phyloP scores from a whole-genome alignment of 2,888 invertebrate species.

The Heteromyza rotundicornis region DNA sequence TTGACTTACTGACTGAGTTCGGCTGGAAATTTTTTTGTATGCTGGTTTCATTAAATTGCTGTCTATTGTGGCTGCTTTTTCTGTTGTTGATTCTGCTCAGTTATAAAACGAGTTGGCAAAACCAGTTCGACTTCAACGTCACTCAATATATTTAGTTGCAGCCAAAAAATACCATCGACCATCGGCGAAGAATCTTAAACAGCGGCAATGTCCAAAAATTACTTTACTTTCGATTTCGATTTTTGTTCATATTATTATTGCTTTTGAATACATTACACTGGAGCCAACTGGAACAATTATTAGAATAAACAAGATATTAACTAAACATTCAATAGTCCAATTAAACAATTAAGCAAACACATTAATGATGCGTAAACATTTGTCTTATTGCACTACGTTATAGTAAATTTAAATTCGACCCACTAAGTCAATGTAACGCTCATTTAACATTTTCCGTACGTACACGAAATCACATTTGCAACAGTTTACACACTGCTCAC shows the following conservation, averaged over 20 bases:
- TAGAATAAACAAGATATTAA: too few relatives aligned
- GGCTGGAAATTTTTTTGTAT: background rate
- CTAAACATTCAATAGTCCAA: too few relatives aligned
- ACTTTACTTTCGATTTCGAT: too few relatives aligned
- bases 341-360: too few relatives aligned
- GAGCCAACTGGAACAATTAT: too few relatives aligned
- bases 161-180: background rate
- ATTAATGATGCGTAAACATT: too few relatives aligned
- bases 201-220: too few relatives aligned
- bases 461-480: conserved; percentile 3
- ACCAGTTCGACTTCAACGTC: conserved; percentile 19
- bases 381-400: too few relatives aligned
- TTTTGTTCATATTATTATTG: too few relatives aligned
- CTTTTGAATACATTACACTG: too few relatives aligned
- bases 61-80: background rate
- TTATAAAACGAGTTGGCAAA: conserved; percentile 1
- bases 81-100: background rate
- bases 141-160: background rate
- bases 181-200: background rate
- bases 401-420: too few relatives aligned
- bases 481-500: background rate
- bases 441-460: background rate
- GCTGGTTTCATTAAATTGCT: background rate
- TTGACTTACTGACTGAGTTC: conserved; percentile 26
- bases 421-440: too few relatives aligned